Evolutionary conservation across 2,797 vertebrate species (phyloP).

Genomic region (Clarias pachynema): DNA sequence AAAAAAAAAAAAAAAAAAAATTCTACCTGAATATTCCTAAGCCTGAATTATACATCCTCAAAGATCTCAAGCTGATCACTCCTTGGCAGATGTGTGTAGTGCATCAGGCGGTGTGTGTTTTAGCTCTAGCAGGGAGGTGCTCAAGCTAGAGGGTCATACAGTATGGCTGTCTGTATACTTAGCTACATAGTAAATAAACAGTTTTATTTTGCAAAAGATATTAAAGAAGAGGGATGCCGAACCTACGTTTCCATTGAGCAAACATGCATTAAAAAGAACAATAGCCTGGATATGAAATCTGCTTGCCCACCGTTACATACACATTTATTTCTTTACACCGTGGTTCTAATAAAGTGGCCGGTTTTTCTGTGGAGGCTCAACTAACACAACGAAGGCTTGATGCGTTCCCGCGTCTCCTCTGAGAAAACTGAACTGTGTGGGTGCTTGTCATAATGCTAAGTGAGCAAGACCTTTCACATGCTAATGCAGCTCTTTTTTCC

Average conservation of each 20-base stretch:
- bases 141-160: too few species aligned
- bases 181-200: background rate
- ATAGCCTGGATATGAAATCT: background rate
- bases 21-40: background rate
- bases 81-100: background rate
- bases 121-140: background rate
- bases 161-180: too few species aligned
- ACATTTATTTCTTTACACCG: background rate
- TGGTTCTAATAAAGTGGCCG: background rate
- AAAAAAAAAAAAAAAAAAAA: too few species aligned
- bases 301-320: background rate
- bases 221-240: background rate
- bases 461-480: conserved; percentile 26
- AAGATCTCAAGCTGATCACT: background rate
- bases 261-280: background rate
- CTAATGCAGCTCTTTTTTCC: conserved; percentile 8
- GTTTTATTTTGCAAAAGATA: background rate
- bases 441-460: conserved; percentile 29
- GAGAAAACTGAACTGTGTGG: conserved; percentile 24
- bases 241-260: background rate
- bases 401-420: conserved; percentile 4
- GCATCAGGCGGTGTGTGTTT: background rate
- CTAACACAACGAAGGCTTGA: background rate
- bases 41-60: background rate
- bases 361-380: background rate